phyloP scores from a whole-genome alignment of 2,113 vertebrate genomes.

The Halichoeres trimaculatus region DNA sequence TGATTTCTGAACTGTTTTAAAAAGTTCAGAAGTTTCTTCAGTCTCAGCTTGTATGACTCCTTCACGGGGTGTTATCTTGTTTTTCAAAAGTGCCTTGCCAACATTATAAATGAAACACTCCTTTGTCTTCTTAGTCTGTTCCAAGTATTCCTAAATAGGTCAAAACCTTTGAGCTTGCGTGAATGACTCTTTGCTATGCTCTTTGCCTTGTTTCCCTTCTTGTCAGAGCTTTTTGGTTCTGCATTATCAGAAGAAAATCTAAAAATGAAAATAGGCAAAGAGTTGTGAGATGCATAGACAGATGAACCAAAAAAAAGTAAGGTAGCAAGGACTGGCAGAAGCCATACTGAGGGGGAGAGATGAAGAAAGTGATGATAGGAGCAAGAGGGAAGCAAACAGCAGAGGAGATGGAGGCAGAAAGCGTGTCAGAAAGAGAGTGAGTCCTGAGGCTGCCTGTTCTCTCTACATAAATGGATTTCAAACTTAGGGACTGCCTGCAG shows the following conservation, averaged over 20 bases:
- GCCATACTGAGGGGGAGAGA: neutral
- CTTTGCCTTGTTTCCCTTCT: neutral
- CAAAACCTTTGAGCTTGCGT: constrained; percentile 7
- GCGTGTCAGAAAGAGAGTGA: constrained; percentile 20
- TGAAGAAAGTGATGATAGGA: constrained; percentile 4
- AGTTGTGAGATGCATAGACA: neutral
- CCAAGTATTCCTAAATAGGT: constrained; percentile 8
- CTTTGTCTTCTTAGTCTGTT: neutral
- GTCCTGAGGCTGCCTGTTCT: constrained; percentile 22
- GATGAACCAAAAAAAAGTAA: constrained; percentile 5
- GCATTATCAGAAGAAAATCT: neutral
- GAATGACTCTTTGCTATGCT: neutral
- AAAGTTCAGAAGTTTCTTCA: neutral
- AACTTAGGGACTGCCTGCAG: constrained; percentile 28
- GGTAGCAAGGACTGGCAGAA: neutral
- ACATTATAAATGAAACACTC: no score
- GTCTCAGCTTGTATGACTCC: neutral
- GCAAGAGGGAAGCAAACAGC: neutral
- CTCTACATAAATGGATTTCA: constrained; percentile 55
- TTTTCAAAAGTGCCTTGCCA: neutral
- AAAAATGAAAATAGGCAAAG: neutral
- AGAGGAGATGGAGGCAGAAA: constrained; percentile 8
- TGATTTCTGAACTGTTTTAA: neutral
- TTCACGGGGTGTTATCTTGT: neutral
- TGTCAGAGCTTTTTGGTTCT: neutral